Percentiles rank a stretch among this genome's conserved stretches.
Conservation (phyloP, 2,797 vertebrate species). For the Mormyrops boulengeri region DNA sequence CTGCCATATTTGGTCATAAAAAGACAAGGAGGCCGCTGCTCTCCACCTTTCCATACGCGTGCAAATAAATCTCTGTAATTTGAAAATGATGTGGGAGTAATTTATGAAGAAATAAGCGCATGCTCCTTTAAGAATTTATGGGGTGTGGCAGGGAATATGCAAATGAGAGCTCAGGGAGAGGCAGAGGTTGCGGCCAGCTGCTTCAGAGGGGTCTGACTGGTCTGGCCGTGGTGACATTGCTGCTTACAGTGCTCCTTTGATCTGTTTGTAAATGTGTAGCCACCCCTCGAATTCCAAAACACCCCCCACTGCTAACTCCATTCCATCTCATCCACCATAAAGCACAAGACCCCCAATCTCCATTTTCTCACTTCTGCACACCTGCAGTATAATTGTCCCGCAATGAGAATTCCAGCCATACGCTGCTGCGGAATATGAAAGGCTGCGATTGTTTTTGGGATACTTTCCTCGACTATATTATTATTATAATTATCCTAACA, state of each 20-base stretch:
- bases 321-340: constrained; percentile 34
- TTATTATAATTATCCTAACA: not conserved
- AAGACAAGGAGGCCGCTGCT: constrained; percentile 45
- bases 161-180: constrained; percentile 59
- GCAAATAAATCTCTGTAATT: constrained; percentile 85
- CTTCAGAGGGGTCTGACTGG: constrained; percentile 57
- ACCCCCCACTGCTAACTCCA: constrained; percentile 20
- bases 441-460: not conserved
- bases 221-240: constrained; percentile 54
- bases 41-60: constrained; percentile 55
- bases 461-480: not conserved
- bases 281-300: constrained; percentile 20
- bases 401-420: not conserved
- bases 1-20: constrained; percentile 72
- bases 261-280: constrained; percentile 41
- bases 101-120: constrained; percentile 69
- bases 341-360: constrained; percentile 26
- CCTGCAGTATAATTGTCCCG: not conserved
- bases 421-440: not conserved
- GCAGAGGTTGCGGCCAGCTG: constrained; percentile 47
- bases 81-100: constrained; percentile 76
- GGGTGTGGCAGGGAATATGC: constrained; percentile 62
- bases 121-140: constrained; percentile 63
- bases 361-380: no score
- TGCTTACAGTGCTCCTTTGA: constrained; percentile 59